Base-by-base conservation (phyloP, 2,888 invertebrate genomes). In the Alsophila aescularia region DNA sequence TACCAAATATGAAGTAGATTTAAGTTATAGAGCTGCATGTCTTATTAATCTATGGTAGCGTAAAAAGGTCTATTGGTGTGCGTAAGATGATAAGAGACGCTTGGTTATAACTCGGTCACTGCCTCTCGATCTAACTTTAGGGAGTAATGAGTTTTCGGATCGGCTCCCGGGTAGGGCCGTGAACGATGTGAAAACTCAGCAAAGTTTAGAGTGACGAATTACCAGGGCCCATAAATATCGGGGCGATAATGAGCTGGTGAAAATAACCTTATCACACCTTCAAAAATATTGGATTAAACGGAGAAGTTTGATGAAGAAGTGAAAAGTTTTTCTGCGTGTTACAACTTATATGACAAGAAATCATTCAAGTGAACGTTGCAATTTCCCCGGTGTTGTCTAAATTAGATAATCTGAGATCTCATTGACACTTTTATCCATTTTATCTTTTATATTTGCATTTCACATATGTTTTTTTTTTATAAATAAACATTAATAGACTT, bases 111-210 rank as follows among this genome's bases (percentile, higher is more conserved):
- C 21, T 21, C 1, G 12, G 45, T 45, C 24, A 16, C 50, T 56
- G 55, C 27, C 10, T 7, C 21, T 56, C 41, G 31, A 36, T 41
- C 31, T 41, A 56, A 51, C 55, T 56, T 56, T 45, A 66, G 73
- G 70, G 73, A 75, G 80, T 82, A 85, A 85, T 83, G 79, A 82
- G 81, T 74, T 79, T 72, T 75, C 63, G 70, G 75, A 73, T 77
- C 67, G 62, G 69, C 58, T 58, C 68, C 60, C 50, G 57, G 61
- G 65, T 67, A 67, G 66, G 59, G 52, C 60, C 66, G 60, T 60
- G 66, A 74, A 67, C 72, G 75, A 67, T 66, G 75, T 72, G 72
- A 66, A 72, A 74, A 76, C 72, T 74, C 73, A 48, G 63, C 64
- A 67, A 72, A 74, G 62, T 71, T 67, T 60, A 50, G 65, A 71